These are phyloP conservation scores for Syngnathus floridae DNA, from an alignment of 2,113 vertebrate species.

Conservation along the genomic window DNA sequence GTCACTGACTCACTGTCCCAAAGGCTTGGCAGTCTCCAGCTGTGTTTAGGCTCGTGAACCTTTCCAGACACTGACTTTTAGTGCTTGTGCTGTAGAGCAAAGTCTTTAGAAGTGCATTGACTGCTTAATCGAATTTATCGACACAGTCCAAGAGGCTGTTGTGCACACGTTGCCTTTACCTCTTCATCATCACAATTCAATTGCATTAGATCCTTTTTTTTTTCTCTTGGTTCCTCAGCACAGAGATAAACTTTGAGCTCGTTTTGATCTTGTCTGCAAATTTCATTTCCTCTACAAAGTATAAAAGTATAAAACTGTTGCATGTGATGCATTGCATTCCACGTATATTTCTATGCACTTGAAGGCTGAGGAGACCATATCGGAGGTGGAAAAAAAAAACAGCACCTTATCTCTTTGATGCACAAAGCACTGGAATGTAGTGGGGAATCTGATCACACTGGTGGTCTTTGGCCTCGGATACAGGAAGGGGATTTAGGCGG, in stretches of 20 bases:
- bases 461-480: constrained; percentile 52
- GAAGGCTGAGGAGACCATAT: constrained; percentile 9
- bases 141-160: neutral
- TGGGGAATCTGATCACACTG: constrained; percentile 58
- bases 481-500: constrained; percentile 63
- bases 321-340: constrained; percentile 11
- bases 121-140: constrained; percentile 1
- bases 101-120: constrained; percentile 22
- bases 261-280: constrained; percentile 21
- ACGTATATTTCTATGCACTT: constrained; percentile 15
- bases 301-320: constrained; percentile 5
- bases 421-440: constrained; percentile 48
- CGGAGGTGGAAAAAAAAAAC: constrained; percentile 21
- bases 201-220: neutral
- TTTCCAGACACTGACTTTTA: constrained; percentile 35
- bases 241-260: neutral
- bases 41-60: constrained; percentile 51
- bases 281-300: constrained; percentile 20
- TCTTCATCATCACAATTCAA: neutral
- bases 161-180: neutral
- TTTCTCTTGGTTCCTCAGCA: neutral
- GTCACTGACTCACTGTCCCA: constrained; percentile 21
- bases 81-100: constrained; percentile 22
- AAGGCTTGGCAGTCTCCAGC: constrained; percentile 24
- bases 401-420: constrained; percentile 55